A percentile compares a stretch with the other conserved stretches of the same genome.
Evolutionary conservation across 2,113 vertebrate genomes (phyloP).

Genomic region (Kryptolebias marmoratus): DNA sequence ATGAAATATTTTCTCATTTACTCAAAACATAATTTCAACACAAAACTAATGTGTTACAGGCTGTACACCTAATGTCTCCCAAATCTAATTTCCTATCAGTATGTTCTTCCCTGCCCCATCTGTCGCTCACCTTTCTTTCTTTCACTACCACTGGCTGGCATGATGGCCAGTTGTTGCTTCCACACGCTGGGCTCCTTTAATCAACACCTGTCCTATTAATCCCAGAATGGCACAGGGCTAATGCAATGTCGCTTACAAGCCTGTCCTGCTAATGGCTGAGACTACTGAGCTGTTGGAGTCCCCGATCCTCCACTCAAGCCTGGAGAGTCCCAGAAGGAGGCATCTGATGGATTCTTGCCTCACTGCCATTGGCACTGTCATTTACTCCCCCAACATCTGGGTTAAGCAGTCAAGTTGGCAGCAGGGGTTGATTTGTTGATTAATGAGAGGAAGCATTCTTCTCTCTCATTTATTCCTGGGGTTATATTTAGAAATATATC

Average conservation of each 20-base stretch:
- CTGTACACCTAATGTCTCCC: conserved; percentile 55
- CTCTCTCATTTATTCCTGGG: conserved; percentile 16
- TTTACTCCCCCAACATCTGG: conserved; percentile 78
- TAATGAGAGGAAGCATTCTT: conserved; percentile 50
- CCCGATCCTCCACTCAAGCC: conserved; percentile 37
- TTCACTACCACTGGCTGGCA: conserved; percentile 44
- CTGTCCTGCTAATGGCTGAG: conserved; percentile 67
- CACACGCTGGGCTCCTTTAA: conserved; percentile 72
- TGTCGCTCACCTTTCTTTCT: conserved; percentile 53
- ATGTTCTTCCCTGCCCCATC: conserved; percentile 76
- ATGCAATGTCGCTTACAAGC: conserved; percentile 72
- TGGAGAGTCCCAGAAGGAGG: conserved; percentile 67
- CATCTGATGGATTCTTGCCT: conserved; percentile 76
- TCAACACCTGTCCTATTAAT: conserved; percentile 84
- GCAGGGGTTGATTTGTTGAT: conserved; percentile 60
- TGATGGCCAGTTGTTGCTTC: conserved; percentile 67
- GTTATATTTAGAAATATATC: conserved; percentile 3
- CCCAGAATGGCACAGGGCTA: conserved; percentile 73
- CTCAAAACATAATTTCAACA: conserved; percentile 20
- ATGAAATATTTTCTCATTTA: conserved; percentile 39
- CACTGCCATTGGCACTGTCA: conserved; percentile 71
- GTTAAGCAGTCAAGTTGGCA: conserved; percentile 68
- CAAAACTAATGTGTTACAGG: conserved; percentile 57
- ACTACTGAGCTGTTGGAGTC: conserved; percentile 59
- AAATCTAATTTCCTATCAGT: conserved; percentile 80